These are phyloP conservation scores for Aphidoletes aphidimyza DNA, from an alignment of 2,888 invertebrate genomes.

Conservation along the genomic window DNA sequence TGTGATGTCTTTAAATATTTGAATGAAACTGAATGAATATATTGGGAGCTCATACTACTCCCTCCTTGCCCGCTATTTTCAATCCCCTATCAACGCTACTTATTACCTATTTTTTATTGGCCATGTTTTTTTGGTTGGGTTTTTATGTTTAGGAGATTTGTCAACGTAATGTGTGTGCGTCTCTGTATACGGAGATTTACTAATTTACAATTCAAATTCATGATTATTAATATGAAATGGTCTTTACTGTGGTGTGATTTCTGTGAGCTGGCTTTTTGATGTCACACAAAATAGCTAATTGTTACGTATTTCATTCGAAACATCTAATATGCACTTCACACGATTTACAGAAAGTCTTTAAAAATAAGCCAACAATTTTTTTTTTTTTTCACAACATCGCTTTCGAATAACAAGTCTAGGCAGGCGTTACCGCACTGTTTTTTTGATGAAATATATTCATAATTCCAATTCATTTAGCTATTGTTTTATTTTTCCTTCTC, in stretches of 20 bases:
- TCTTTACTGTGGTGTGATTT: neutral
- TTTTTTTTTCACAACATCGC: conserved; percentile 25
- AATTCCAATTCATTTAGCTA: too few relatives aligned
- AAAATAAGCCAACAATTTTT: too few relatives aligned
- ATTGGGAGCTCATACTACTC: too few relatives aligned
- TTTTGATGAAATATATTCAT: conserved; percentile 37
- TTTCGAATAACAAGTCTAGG: conserved; percentile 1
- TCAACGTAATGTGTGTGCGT: neutral
- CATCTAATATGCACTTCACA: neutral
- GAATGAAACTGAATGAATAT: too few relatives aligned
- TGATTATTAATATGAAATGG: conserved; percentile 21
- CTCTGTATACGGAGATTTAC: neutral
- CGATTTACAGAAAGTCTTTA: neutral
- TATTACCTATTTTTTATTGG: too few relatives aligned
- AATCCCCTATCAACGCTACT: too few relatives aligned
- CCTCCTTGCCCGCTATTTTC: too few relatives aligned
- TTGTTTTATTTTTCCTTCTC: neutral
- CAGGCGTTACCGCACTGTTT: neutral
- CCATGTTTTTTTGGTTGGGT: too few relatives aligned
- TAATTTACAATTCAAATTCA: conserved; percentile 25
- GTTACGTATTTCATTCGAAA: neutral
- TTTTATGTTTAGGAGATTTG: too few relatives aligned
- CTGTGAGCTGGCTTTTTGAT: neutral
- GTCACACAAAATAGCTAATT: conserved; percentile 24
- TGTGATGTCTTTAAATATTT: too few relatives aligned